A percentile compares a stretch with the other conserved stretches of the same genome.
Evolutionary conservation across 2,797 vertebrate genomes (phyloP).

Genomic region (Coreius guichenoti): DNA sequence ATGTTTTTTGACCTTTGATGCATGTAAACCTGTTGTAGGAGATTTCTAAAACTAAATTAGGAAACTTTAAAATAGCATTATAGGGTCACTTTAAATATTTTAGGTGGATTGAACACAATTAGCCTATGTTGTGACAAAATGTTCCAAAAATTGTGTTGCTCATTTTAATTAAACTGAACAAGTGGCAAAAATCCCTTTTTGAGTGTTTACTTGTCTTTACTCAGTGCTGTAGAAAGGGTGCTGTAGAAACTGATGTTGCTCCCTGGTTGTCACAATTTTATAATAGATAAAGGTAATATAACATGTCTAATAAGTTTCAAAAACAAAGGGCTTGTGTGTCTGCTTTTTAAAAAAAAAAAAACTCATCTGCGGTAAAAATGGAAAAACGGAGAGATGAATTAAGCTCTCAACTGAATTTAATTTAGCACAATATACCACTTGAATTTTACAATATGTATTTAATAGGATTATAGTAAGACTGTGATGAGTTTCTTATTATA

Average conservation of each 20-base stretch:
- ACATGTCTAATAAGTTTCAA: neutral
- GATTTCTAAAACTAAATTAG: too few species aligned
- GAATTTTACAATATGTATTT: neutral
- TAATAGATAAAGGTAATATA: neutral
- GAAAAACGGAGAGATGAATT: neutral
- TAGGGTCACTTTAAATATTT: too few species aligned
- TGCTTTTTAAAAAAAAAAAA: neutral
- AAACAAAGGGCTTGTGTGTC: neutral
- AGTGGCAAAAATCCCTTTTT: neutral
- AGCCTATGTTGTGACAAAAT: neutral
- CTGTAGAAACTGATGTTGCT: neutral
- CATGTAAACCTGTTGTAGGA: too few species aligned
- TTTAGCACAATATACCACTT: neutral
- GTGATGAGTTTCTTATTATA: constrained; percentile 5
- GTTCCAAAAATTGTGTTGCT: neutral
- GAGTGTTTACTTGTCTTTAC: neutral
- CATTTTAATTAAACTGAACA: neutral
- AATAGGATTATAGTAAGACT: constrained; percentile 17
- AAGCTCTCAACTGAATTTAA: constrained; percentile 6
- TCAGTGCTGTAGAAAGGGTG: neutral
- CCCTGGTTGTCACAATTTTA: neutral
- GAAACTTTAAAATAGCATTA: too few species aligned
- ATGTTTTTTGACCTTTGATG: too few species aligned
- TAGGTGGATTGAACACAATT: neutral
- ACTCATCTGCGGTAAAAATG: neutral